Base-by-base conservation (phyloP, 2,113 vertebrate species). In the Gopherus flavomarginatus region DNA sequence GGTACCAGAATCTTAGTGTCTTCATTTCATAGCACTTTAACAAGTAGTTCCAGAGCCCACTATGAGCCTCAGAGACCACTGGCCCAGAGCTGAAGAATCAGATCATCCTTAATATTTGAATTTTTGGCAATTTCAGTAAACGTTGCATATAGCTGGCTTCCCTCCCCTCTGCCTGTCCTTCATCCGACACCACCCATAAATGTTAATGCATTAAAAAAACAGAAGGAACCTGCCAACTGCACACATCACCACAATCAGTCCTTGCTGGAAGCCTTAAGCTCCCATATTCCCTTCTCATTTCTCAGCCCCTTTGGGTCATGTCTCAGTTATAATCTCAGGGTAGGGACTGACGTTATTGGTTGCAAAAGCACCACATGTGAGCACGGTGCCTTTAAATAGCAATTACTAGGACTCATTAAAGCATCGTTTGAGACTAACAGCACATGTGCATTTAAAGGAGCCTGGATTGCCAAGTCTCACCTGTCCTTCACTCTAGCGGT, bases 401-500 rank as follows among this genome's bases (percentile, higher is more conserved):
- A 86, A 5, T 1, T 1, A 31, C 13, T 56, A 26, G 22, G 10
- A 56, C 22, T 56, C 13, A 0, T 0, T 9, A 31, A 88, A 72
- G 59, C 14, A 59, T 2, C 0, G 0, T 26, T 29, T 8, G 57
- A 35, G 65, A 90, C 21, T 87, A 79, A 77, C 22, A 9, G 0
- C 57, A 5, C 11, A 56, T 27, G 6, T 65, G 11, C 12, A 21
- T 31, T 12, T 26, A 35, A 22, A 10, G 14, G 50, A 50, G 22
- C 62, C 49, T n/a, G 50, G 31, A 54, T 44, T 57, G 83, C 27
- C 86, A 38, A 8, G 17, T 47, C 78, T 21, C 50, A 62, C 78
- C 57, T n/a, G 11, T 0, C 3, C 65, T 75, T 22, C 1, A 0
- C 7, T n/a, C 62, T 1, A 3, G 38, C 27, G n/a, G 16, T 1